Base-by-base conservation (phyloP, 1,140 invertebrate species). In the Hycleus cichorii region DNA sequence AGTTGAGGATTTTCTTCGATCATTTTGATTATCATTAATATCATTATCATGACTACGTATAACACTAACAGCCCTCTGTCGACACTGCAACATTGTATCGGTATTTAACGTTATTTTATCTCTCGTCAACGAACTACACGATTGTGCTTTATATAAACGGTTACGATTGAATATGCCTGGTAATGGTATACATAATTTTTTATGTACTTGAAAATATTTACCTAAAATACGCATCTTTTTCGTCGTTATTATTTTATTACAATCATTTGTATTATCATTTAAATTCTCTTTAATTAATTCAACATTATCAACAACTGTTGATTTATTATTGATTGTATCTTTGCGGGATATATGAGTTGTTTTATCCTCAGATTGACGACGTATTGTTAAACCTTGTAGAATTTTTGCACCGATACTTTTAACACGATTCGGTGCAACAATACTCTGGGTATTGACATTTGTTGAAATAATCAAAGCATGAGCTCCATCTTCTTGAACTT, bases 161-260 rank as follows among this genome's bases (percentile, higher is more conserved):
- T 70, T 71, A n/a, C 77, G 78, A 25, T 73, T 74, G 47, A 81
- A 80, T 3, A 82, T 56, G 5, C 77, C 77, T 0, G 80, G 80
- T 48, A 82, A 57, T 0, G 79, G 78, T 43, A 81, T 76, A 59
- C 78, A 81, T 1, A 82, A 66, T 69, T 80, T 80, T 58, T 80
- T 80, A 59, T 80, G 78, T 53, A 85, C 81, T 51, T 83, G 81
- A 70, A 85, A 85, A 64, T 85, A 85, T 44, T 83, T 80, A 47
- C 81, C 82, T 3, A 86, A 71, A 46, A 83, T 69, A 42, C 80
- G 74, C 66, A 83, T 78, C 65, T 84, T 84, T 64, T 79, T 78
- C 69, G 53, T 51, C 24, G 18, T 26, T 46, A 64, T 53, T 39
- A 62, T 40, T 55, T 64, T 63, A 45, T 60, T 60, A 44, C 57